These are phyloP conservation scores for Caenorhabditis sp. DNA, from an alignment of 2,888 invertebrate genomes.

Conservation along the genomic window DNA sequence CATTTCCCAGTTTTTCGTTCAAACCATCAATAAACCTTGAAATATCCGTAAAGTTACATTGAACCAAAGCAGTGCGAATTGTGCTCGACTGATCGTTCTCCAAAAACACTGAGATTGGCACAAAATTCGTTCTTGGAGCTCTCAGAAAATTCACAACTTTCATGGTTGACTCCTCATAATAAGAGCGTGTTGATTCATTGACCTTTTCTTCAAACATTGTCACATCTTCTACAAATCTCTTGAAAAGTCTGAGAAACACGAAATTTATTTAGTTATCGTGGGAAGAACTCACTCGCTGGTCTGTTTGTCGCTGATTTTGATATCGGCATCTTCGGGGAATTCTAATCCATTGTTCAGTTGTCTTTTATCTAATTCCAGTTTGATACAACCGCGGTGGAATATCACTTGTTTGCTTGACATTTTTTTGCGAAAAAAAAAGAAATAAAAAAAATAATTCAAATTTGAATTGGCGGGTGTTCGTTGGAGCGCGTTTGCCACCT, in stretches of 20 bases:
- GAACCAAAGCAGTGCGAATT: conserved; percentile 34
- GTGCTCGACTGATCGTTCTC: background rate
- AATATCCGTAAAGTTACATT: conserved; percentile 46
- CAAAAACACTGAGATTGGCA: background rate
- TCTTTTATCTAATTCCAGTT: background rate
- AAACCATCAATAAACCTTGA: conserved; percentile 15
- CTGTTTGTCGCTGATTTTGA: background rate
- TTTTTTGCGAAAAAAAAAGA: background rate
- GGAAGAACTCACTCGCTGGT: conserved; percentile 6
- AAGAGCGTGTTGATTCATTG: background rate
- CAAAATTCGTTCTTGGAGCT: background rate
- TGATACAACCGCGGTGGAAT: background rate
- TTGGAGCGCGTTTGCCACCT: conserved; percentile 21
- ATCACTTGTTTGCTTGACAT: background rate
- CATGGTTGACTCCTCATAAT: conserved; percentile 13
- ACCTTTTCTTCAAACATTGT: conserved; percentile 26
- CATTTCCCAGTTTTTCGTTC: conserved; percentile 1
- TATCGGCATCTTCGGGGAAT: conserved; percentile 13
- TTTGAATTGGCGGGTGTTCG: conserved; percentile 1
- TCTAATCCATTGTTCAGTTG: conserved; percentile 17
- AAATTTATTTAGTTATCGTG: background rate
- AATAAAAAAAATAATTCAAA: conserved; percentile 3
- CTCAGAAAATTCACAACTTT: conserved; percentile 13
- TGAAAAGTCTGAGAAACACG: conserved; percentile 19
- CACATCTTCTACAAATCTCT: conserved; percentile 24